Base-by-base conservation (phyloP, 2,888 invertebrate species). In the Andrena hattorfiana region DNA sequence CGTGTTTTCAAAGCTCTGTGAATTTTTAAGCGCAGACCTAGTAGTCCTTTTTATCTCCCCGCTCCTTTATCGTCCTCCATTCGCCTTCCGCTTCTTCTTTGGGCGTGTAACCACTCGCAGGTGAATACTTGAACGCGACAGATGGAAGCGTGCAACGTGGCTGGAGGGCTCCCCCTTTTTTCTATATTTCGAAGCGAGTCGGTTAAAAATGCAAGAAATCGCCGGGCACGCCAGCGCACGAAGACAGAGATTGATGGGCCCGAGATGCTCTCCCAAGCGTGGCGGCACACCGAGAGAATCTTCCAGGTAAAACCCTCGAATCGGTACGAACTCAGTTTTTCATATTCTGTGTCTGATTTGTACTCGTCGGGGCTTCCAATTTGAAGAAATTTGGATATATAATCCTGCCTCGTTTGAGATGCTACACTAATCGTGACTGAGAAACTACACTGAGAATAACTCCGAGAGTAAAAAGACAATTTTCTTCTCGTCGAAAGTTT, bases 1-100 rank as follows among this genome's bases (percentile, higher is more conserved):
- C 54, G 42, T n/a, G 7, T 49, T 35, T 64, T 73, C 77, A 73
- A 77, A 77, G 77, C 66, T 64, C 77, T 48, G 74, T 73, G 77
- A 77, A 73, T 66, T 66, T 73, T 72, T 35, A 64, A 77, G 56
- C 56, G 28, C 71, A 7, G 28, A 28, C 20, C 20, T 28, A 13
- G n/a, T 10, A 20, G 49, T 8, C 16, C 51, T n/a, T 30, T 51
- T 30, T 51, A n/a, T 16, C 28, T 56, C 16, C 23, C 13, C 20
- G 67, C 54, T 23, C 35, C 42, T 20, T 54, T 30, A n/a, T 26
- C n/a, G 32, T 20, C 7, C 4, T 20, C 20, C 20, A 1, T 32
- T 6, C 68, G 23, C 54, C 23, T 35, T 20, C 20, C 42, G 42
- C 42, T 42, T 35, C 28, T 10, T n/a, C 42, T 28, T 23, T n/a